Conservation (phyloP, 1,140 invertebrate genomes). For the Limonius californicus region DNA sequence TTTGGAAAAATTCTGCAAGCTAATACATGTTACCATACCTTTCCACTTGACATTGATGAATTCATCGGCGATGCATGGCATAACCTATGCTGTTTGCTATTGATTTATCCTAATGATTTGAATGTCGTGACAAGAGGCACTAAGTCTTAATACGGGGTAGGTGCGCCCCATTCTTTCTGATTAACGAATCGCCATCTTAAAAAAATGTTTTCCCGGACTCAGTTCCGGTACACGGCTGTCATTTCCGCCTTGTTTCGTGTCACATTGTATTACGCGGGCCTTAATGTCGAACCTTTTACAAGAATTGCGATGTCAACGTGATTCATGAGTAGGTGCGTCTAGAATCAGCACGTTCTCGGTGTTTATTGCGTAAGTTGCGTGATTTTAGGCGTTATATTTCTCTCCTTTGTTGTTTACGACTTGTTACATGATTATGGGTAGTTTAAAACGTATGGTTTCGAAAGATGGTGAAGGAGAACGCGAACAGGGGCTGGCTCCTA, state of each 20-base stretch:
- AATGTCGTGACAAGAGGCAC: conserved; percentile 39
- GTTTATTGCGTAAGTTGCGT: conserved; percentile 3
- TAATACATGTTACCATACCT: neutral
- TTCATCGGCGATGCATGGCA: neutral
- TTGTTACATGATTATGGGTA: conserved; percentile 3
- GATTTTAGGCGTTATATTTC: conserved; percentile 1
- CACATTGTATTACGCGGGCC: conserved; percentile 31
- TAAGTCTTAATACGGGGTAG: conserved; percentile 42
- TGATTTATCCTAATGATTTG: conserved; percentile 13
- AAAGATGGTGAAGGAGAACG: neutral
- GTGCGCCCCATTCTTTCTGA: conserved; percentile 44
- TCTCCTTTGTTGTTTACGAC: neutral
- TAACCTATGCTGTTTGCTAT: neutral
- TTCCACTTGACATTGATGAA: neutral
- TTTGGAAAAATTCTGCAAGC: neutral
- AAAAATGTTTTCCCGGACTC: conserved; percentile 40
- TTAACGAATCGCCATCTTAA: conserved; percentile 44
- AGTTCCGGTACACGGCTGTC: conserved; percentile 37
- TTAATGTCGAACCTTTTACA: conserved; percentile 36
- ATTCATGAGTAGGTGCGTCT: conserved; percentile 33
- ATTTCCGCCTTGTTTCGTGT: conserved; percentile 43
- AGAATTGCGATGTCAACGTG: conserved; percentile 37
- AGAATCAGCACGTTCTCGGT: neutral
- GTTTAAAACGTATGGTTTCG: conserved; percentile 2
- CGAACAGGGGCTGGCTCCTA: neutral